Evolutionary conservation across 92 coral and sea anemone species (phyloP).

Genomic region (Scolanthus callimorphus): DNA sequence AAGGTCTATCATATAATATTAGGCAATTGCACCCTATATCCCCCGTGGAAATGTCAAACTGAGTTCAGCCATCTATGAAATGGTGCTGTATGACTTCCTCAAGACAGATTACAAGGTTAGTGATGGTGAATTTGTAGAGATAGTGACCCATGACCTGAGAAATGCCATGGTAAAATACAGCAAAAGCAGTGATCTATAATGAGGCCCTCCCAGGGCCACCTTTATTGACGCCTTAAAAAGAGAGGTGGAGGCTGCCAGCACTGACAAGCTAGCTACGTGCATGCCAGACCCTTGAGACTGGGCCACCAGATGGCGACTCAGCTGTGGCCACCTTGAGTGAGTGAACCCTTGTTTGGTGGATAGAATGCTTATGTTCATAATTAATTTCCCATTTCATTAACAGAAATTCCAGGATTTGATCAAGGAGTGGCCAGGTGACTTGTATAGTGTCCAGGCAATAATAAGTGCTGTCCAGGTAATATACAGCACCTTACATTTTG

Average conservation of each 20-base stretch:
- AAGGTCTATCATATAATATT: not conserved
- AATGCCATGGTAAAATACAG: no score
- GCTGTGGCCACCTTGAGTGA: no score
- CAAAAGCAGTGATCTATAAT: no score
- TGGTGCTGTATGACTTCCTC: slow-evolving; percentile 92
- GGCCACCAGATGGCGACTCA: no score
- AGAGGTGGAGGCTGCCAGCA: no score
- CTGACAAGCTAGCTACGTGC: no score
- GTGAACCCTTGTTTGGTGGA: no score
- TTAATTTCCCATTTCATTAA: not conserved
- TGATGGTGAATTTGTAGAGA: no score
- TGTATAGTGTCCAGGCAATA: slow-evolving; percentile 85
- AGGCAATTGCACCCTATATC: slow-evolving; percentile 98
- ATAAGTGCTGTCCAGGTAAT: slow-evolving; percentile 90
- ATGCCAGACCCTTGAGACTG: no score
- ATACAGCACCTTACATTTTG: not conserved
- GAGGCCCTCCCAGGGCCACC: no score
- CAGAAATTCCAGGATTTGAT: slow-evolving; percentile 92
- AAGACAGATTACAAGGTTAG: slow-evolving; percentile 80
- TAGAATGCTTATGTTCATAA: not conserved
- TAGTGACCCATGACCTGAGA: no score
- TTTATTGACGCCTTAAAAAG: no score
- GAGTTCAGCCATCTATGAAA: slow-evolving; percentile 92
- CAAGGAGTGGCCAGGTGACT: slow-evolving; percentile 93
- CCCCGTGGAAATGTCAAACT: slow-evolving; percentile 83